A percentile compares a stretch with the other conserved stretches of the same genome.
Conservation (phyloP, 2,797 vertebrate species). For the Ctenochaetus hawaiiensis region DNA sequence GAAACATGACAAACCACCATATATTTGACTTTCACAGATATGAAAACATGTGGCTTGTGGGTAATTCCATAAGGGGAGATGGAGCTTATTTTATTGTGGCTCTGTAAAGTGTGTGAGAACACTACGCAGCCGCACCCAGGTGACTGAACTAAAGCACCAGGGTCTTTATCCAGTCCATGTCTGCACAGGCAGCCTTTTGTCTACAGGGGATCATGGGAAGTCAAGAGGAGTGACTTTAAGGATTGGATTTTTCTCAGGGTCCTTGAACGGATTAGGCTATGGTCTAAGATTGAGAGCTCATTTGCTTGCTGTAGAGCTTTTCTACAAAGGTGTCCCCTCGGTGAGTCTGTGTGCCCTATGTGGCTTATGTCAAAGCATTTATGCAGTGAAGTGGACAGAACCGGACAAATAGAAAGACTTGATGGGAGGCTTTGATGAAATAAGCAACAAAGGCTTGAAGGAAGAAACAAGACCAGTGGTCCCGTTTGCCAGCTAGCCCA, state of each 20-base stretch:
- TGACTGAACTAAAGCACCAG: constrained; percentile 66
- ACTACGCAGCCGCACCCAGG: constrained; percentile 55
- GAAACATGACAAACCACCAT: constrained; percentile 32
- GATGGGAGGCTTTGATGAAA: constrained; percentile 70
- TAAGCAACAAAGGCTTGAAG: constrained; percentile 61
- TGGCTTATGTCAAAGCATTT: constrained; percentile 63
- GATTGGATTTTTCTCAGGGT: constrained; percentile 75
- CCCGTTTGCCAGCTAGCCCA: constrained; percentile 70
- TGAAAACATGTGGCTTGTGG: constrained; percentile 43
- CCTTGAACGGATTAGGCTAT: constrained; percentile 72
- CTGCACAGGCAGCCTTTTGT: constrained; percentile 80
- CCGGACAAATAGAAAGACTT: constrained; percentile 60
- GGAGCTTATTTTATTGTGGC: constrained; percentile 54
- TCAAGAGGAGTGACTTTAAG: constrained; percentile 73
- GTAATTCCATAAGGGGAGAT: constrained; percentile 62
- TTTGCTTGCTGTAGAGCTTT: constrained; percentile 44
- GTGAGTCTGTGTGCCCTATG: constrained; percentile 57
- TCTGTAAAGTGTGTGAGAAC: constrained; percentile 68
- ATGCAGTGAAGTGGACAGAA: constrained; percentile 65
- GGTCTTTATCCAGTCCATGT: constrained; percentile 69
- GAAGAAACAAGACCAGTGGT: constrained; percentile 61
- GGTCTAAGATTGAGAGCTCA: constrained; percentile 55
- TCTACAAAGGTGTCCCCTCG: constrained; percentile 54
- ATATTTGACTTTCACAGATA: constrained; percentile 51
- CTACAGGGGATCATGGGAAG: constrained; percentile 77